phyloP scores from a whole-genome alignment of 2,113 vertebrate species.

The Leucosticte australis region DNA sequence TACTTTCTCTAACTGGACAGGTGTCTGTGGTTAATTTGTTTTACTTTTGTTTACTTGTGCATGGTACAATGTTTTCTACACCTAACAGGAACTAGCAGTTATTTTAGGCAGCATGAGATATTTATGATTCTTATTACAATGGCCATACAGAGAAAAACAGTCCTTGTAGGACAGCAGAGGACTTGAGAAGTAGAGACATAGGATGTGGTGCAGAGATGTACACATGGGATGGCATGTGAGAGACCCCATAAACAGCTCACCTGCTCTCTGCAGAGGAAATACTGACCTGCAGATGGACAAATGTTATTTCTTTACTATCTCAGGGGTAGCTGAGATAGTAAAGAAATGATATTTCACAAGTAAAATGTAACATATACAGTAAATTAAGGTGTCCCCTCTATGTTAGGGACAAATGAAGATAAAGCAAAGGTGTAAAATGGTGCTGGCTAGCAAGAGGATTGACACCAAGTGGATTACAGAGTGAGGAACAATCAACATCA shows the following conservation, averaged over 20 bases:
- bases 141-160: background rate
- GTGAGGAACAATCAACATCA: background rate
- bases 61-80: background rate
- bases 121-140: background rate
- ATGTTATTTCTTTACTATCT: background rate
- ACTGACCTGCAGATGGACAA: background rate
- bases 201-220: background rate
- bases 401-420: background rate
- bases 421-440: background rate
- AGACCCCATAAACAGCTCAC: background rate
- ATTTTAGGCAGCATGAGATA: background rate
- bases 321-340: background rate
- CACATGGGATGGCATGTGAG: background rate
- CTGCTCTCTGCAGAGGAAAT: background rate
- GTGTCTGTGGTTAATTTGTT: background rate
- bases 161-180: background rate
- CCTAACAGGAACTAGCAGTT: background rate
- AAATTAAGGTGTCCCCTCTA: background rate
- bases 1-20: background rate
- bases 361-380: background rate
- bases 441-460: background rate
- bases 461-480: background rate
- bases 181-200: background rate
- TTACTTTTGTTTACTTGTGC: background rate
- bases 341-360: background rate